A percentile compares a stretch with the other conserved stretches of the same genome.
Evolutionary conservation across 2,888 invertebrate genomes (phyloP).

Genomic region (Aelia acuminata): DNA sequence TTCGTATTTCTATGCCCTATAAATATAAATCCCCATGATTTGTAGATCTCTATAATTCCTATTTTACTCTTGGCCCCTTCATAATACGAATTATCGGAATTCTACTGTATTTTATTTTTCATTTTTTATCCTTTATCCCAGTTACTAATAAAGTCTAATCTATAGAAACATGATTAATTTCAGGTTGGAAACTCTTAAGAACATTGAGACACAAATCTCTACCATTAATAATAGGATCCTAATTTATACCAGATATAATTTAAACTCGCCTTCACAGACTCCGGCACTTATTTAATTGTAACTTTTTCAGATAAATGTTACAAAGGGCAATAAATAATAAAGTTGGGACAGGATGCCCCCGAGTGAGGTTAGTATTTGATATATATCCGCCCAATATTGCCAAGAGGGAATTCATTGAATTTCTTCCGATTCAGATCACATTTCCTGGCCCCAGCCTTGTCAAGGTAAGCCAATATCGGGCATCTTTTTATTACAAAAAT

Average conservation of each 20-base stretch:
- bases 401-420: slow-evolving; percentile 33
- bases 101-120: too few relatives aligned
- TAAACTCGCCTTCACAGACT: background rate
- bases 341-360: background rate
- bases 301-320: slow-evolving; percentile 35
- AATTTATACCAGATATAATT: slow-evolving; percentile 14
- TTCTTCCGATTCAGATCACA: slow-evolving; percentile 22
- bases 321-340: slow-evolving; percentile 21
- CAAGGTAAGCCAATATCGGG: background rate
- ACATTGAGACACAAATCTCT: background rate
- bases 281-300: slow-evolving; percentile 10
- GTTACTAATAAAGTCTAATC: background rate
- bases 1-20: too few relatives aligned
- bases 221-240: background rate
- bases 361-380: slow-evolving; percentile 33
- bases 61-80: too few relatives aligned
- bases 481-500: slow-evolving; percentile 3
- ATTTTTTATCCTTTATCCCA: background rate
- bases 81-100: too few relatives aligned
- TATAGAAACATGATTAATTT: background rate
- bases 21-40: too few relatives aligned
- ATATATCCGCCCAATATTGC: slow-evolving; percentile 28
- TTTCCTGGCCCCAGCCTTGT: background rate
- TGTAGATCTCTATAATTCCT: too few relatives aligned
- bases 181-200: background rate